Conservation (phyloP, 2,888 invertebrate species). For the Neoaliturus tenellus region DNA sequence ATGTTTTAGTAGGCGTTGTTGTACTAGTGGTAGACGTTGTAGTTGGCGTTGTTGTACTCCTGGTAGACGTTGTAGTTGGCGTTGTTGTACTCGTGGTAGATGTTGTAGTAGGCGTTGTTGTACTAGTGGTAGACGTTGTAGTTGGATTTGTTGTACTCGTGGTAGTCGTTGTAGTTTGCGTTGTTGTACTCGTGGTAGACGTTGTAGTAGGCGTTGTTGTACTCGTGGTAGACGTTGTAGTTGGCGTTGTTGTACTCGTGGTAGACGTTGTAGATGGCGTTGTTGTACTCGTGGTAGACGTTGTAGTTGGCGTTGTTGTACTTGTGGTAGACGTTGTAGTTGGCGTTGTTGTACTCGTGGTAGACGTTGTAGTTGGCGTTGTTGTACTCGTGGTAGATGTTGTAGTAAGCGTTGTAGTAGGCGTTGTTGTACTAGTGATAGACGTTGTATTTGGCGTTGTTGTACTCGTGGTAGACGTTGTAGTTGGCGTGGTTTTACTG, state of each 20-base stretch:
- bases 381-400: not conserved
- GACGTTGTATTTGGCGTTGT: not conserved
- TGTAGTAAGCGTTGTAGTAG: not conserved
- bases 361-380: not conserved
- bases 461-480: not conserved
- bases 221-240: not conserved
- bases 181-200: not conserved
- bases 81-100: not conserved
- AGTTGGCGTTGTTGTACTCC: not conserved
- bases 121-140: not conserved
- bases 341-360: not conserved
- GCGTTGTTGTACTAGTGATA: not conserved
- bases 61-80: not conserved
- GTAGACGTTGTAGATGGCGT: conserved; percentile 7
- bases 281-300: not conserved
- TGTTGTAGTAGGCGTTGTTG: not conserved
- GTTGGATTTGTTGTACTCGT: not conserved
- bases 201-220: not conserved
- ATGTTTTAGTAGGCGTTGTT: not conserved
- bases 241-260: not conserved
- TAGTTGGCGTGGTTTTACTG: not conserved
- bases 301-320: not conserved
- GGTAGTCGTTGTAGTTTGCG: not conserved
- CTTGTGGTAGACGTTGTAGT: not conserved
- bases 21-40: not conserved